Conservation (phyloP, 53 echinoderm and acorn worm species). For the Arbacia lixula region DNA sequence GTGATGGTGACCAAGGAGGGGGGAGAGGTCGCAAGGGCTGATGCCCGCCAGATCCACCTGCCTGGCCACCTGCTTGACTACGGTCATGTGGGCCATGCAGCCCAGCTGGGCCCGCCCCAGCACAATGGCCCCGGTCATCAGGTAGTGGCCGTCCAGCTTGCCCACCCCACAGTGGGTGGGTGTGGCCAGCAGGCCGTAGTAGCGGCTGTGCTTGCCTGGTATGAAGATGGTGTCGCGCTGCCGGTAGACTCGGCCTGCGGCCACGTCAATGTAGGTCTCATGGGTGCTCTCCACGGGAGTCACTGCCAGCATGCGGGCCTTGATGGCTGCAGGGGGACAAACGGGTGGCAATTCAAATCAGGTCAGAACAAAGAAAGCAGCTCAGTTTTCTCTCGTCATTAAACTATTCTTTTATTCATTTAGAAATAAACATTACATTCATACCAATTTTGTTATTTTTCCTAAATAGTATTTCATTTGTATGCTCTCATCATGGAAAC, state of each 20-base stretch:
- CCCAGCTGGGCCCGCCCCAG: conserved; percentile 45
- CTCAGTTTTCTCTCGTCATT: too few relatives aligned
- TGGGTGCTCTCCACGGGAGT: conserved; percentile 38
- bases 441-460: too few relatives aligned
- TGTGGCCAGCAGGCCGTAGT: conserved; percentile 41
- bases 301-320: conserved; percentile 47
- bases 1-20: conserved; percentile 40
- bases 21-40: conserved; percentile 42
- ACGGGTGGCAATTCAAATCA: not conserved
- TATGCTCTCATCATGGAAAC: too few relatives aligned
- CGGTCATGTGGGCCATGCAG: conserved; percentile 50
- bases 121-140: conserved; percentile 38
- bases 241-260: conserved; percentile 28
- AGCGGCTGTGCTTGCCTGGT: conserved; percentile 54
- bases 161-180: conserved; percentile 24
- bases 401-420: too few relatives aligned
- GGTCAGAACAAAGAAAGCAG: too few relatives aligned
- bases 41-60: conserved; percentile 35
- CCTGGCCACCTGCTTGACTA: conserved; percentile 29
- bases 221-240: conserved; percentile 32
- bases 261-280: conserved; percentile 53
- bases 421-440: too few relatives aligned
- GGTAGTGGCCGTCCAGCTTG: conserved; percentile 53
- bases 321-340: conserved; percentile 38
- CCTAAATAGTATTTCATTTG: too few relatives aligned